Evolutionary conservation across 2,888 invertebrate species (phyloP).

Genomic region (Luperina testacea): DNA sequence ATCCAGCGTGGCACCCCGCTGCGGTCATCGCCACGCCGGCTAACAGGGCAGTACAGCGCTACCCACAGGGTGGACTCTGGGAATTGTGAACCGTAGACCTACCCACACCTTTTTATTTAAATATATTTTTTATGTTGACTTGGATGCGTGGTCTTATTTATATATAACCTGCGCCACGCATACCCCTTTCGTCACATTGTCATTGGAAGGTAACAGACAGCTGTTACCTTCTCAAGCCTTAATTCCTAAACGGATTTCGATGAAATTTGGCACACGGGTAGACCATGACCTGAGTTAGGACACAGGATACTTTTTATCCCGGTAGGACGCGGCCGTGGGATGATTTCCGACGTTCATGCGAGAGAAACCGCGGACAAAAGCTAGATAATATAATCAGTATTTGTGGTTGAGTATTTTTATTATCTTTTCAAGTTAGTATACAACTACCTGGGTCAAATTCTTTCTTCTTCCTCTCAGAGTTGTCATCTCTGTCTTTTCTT

Average conservation of each 20-base stretch:
- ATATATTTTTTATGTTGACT: too few relatives aligned
- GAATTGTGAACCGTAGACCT: too few relatives aligned
- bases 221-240: neutral
- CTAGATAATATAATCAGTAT: neutral
- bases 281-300: neutral
- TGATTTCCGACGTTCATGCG: too few relatives aligned
- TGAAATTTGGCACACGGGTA: neutral
- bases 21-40: too few relatives aligned
- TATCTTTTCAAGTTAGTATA: neutral
- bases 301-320: neutral
- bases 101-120: too few relatives aligned
- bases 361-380: neutral
- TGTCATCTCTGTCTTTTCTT: conserved; percentile 82
- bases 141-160: too few relatives aligned
- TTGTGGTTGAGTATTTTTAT: neutral
- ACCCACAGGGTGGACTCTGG: too few relatives aligned
- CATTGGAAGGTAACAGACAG: too few relatives aligned
- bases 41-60: too few relatives aligned
- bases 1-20: too few relatives aligned
- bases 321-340: neutral
- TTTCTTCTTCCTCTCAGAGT: conserved; percentile 88
- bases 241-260: neutral
- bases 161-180: too few relatives aligned
- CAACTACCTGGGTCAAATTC: conserved; percentile 92
- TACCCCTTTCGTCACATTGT: too few relatives aligned